Percentiles rank a stretch among this genome's conserved stretches.
These are phyloP conservation scores for Ammospiza maritima DNA, from an alignment of 2,797 vertebrate species.

Conservation along the genomic window DNA sequence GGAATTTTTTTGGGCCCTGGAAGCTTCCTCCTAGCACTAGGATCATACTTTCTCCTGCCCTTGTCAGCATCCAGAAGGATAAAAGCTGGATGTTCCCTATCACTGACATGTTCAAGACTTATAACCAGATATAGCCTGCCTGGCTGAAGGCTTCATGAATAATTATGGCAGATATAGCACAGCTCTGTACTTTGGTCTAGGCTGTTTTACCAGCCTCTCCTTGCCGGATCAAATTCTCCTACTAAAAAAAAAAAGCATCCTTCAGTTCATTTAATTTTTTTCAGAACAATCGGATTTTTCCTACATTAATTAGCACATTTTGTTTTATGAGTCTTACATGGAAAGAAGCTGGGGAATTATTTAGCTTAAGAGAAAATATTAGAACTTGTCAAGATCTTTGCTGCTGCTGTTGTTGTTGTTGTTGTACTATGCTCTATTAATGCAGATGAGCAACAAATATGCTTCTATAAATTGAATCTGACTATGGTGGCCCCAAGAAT, in stretches of 20 bases:
- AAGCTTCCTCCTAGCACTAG: not conserved
- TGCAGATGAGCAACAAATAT: conserved; percentile 70
- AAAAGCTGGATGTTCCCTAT: not conserved
- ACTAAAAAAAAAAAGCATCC: conserved; percentile 18
- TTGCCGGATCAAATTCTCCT: conserved; percentile 27
- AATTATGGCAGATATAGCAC: conserved; percentile 27
- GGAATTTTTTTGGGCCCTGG: not conserved
- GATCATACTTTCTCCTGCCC: not conserved
- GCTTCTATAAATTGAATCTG: conserved; percentile 71
- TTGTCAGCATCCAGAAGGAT: conserved; percentile 7
- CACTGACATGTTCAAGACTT: conserved; percentile 22
- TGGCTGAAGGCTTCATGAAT: conserved; percentile 48
- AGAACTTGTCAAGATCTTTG: conserved; percentile 56
- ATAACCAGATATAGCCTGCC: conserved; percentile 1
- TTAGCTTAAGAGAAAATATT: conserved; percentile 72
- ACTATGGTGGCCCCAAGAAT: conserved; percentile 64
- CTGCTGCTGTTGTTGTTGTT: conserved; percentile 46
- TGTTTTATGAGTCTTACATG: conserved; percentile 25
- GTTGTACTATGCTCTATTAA: conserved; percentile 55
- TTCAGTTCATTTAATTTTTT: not conserved
- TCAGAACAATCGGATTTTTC: not conserved
- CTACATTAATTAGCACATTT: conserved; percentile 52
- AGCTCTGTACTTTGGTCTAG: not conserved
- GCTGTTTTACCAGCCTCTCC: not conserved
- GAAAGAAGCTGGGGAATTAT: conserved; percentile 35